Conservation (phyloP, 2,797 vertebrate species). For the Sylvia borin region DNA sequence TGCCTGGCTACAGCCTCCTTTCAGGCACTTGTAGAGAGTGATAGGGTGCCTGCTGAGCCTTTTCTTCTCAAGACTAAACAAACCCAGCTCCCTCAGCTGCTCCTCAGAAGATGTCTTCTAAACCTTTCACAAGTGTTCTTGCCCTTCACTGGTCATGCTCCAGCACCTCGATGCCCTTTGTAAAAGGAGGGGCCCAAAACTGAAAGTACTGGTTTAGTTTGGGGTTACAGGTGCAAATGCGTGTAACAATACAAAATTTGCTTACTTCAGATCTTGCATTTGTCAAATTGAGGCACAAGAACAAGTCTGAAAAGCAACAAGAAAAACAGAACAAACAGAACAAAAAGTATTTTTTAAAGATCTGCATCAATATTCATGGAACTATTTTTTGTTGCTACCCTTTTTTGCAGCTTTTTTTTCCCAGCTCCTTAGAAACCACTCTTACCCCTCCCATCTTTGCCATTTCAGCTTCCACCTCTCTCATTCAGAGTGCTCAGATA, state of each 20-base stretch:
- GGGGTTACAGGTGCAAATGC: neutral
- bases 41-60: neutral
- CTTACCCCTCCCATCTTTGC: neutral
- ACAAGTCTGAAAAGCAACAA: neutral
- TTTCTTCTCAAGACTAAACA: neutral
- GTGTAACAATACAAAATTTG: neutral
- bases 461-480: conserved; percentile 25
- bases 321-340: neutral
- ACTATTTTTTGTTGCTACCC: neutral
- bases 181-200: neutral
- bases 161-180: neutral
- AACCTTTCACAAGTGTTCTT: neutral
- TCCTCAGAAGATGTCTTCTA: neutral
- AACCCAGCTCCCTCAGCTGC: neutral
- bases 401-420: neutral
- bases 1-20: neutral
- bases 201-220: neutral
- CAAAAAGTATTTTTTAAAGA: neutral
- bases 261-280: neutral
- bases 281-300: neutral
- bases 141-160: neutral
- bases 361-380: neutral
- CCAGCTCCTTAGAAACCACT: neutral
- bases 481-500: neutral
- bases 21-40: neutral